Evolutionary conservation across 1,140 invertebrate species (phyloP).

Genomic region (Ceratina japonica): DNA sequence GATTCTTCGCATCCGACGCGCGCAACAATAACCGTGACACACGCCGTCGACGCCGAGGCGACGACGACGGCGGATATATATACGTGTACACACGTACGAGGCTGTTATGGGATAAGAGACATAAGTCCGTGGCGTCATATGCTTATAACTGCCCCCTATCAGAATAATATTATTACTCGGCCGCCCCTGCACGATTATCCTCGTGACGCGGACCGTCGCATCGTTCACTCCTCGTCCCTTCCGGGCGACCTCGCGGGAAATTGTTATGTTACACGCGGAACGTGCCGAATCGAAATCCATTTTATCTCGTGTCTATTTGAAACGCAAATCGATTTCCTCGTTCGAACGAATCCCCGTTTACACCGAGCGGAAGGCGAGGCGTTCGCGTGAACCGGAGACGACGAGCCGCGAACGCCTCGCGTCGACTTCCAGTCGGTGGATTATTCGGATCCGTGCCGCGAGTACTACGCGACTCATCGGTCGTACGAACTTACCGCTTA

Average conservation of each 20-base stretch:
- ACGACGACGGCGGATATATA: conserved; percentile 46
- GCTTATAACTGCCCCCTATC: conserved; percentile 75
- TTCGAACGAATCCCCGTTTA: conserved; percentile 26
- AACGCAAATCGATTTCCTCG: not conserved
- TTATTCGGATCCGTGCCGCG: conserved; percentile 15
- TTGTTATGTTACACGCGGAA: conserved; percentile 55
- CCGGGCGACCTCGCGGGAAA: conserved; percentile 33
- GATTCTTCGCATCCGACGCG: conserved; percentile 67
- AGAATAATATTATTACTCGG: conserved; percentile 73
- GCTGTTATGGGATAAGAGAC: conserved; percentile 74
- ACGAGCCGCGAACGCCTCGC: too few species aligned
- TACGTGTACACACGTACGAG: conserved; percentile 50
- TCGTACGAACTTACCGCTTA: conserved; percentile 61
- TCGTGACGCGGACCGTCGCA: conserved; percentile 24
- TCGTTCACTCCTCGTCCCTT: conserved; percentile 48
- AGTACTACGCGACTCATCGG: conserved; percentile 53
- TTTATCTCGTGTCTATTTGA: conserved; percentile 20
- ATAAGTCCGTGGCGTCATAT: conserved; percentile 73
- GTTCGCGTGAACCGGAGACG: too few species aligned
- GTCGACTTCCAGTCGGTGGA: too few species aligned
- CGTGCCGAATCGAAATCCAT: conserved; percentile 49
- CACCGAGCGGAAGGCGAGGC: not conserved
- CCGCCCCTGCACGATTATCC: conserved; percentile 59
- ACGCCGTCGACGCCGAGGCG: conserved; percentile 13
- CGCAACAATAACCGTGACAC: conserved; percentile 52